Evolutionary conservation across 92 coral and sea anemone genomes (phyloP).

Genomic region (Epizoanthus scotinus): DNA sequence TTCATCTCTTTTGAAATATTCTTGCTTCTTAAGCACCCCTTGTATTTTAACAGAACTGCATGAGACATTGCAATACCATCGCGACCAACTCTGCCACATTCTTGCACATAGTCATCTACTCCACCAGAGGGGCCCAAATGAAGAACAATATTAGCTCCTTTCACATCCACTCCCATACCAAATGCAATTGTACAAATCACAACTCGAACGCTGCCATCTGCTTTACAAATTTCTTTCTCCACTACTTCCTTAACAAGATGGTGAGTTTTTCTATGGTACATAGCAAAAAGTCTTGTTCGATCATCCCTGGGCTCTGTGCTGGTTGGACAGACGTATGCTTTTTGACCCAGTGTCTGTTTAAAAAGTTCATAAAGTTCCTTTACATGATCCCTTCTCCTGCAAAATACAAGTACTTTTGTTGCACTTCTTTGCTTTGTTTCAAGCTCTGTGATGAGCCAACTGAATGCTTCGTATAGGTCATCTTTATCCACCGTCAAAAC

Average conservation of each 20-base stretch:
- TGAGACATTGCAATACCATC: conserved; percentile 9
- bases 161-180: conserved; percentile 52
- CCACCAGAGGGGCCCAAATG: conserved; percentile 49
- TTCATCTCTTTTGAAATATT: conserved; percentile 48
- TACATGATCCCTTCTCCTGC: conserved; percentile 43
- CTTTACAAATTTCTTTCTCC: conserved; percentile 45
- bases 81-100: conserved; percentile 48
- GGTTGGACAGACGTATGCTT: conserved; percentile 31
- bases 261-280: conserved; percentile 61
- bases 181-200: conserved; percentile 54
- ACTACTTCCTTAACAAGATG: conserved; percentile 32
- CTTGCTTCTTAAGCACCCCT: conserved; percentile 45
- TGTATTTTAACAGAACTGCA: conserved; percentile 42
- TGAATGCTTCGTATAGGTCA: conserved; percentile 27
- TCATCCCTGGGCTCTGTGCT: conserved; percentile 48
- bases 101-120: conserved; percentile 47
- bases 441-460: conserved; percentile 29
- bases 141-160: conserved; percentile 34
- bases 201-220: conserved; percentile 47
- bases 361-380: conserved; percentile 52
- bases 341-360: neutral
- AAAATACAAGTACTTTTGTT: conserved; percentile 42
- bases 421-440: conserved; percentile 35
- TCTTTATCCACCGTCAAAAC: neutral
- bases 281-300: conserved; percentile 40